Conservation (phyloP, 2,888 invertebrate species). For the Scaptomyza reducta region DNA sequence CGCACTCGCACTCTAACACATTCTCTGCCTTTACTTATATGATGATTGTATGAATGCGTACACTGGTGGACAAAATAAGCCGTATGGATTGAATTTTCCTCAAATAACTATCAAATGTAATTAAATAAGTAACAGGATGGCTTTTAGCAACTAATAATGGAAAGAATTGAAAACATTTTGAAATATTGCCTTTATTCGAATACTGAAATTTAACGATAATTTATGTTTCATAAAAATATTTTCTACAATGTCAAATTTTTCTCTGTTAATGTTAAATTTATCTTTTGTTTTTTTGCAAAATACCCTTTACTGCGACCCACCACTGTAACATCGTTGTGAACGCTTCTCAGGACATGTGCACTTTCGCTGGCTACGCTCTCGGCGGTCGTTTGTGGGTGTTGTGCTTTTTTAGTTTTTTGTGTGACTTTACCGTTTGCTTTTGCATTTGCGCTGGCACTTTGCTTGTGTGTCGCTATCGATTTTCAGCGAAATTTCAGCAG, state of each 20-base stretch:
- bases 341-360: conserved; percentile 66
- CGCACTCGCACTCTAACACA: conserved; percentile 64
- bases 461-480: conserved; percentile 73
- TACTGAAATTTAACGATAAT: no score
- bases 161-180: no score
- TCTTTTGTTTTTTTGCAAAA: no score
- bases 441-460: conserved; percentile 54
- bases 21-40: conserved; percentile 33
- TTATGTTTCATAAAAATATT: neutral
- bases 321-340: conserved; percentile 33
- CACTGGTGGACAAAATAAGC: conserved; percentile 38
- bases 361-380: conserved; percentile 74
- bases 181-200: no score
- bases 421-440: conserved; percentile 69
- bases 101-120: no score
- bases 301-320: conserved; percentile 10
- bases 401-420: conserved; percentile 58
- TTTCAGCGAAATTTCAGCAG: conserved; percentile 79
- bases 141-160: no score
- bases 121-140: no score
- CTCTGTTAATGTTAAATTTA: no score
- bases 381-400: conserved; percentile 39
- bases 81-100: neutral
- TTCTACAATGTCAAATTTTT: neutral
- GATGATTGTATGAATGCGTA: conserved; percentile 38